phyloP scores from a whole-genome alignment of 2,797 vertebrate species.

The Pelodytes ibericus region DNA sequence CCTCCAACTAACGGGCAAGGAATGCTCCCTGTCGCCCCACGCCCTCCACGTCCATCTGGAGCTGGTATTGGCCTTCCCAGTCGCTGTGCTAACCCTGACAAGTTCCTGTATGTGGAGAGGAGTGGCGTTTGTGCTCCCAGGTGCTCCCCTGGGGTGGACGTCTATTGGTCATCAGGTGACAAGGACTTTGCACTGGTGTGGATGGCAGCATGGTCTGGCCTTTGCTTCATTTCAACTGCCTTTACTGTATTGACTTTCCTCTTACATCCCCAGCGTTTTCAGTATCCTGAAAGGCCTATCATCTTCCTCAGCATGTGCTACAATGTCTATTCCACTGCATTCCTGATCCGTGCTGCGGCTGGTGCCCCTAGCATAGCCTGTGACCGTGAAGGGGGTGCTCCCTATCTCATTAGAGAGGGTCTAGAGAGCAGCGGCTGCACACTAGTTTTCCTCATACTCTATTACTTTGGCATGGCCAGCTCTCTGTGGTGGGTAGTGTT shows the following conservation, averaged over 20 bases:
- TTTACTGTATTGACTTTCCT: conserved; percentile 98
- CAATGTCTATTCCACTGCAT: conserved; percentile 94
- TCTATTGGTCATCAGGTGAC: conserved; percentile 93
- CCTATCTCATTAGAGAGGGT: conserved; percentile 95
- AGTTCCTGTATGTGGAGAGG: conserved; percentile 95
- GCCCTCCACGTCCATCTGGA: conserved; percentile 68
- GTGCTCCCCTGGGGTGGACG: conserved; percentile 89
- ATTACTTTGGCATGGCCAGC: conserved; percentile 98
- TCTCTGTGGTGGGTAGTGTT: conserved; percentile 98
- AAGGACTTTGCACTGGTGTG: conserved; percentile 97
- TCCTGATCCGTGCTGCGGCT: conserved; percentile 91
- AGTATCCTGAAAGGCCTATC: conserved; percentile 96
- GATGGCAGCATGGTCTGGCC: conserved; percentile 95
- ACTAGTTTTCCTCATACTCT: conserved; percentile 95
- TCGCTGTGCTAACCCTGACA: conserved; percentile 87
- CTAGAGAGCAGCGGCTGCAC: conserved; percentile 96
- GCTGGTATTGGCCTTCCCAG: conserved; percentile 60
- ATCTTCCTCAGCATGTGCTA: conserved; percentile 99
- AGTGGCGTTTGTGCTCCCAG: conserved; percentile 89
- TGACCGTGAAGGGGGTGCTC: conserved; percentile 88
- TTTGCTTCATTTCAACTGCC: conserved; percentile 94
- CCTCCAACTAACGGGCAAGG: conserved; percentile 79
- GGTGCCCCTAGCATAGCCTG: conserved; percentile 94
- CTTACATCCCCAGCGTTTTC: conserved; percentile 94
- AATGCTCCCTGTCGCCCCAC: conserved; percentile 83